Evolutionary conservation across 2,888 invertebrate species (phyloP).

Genomic region (Pollenia amentaria): DNA sequence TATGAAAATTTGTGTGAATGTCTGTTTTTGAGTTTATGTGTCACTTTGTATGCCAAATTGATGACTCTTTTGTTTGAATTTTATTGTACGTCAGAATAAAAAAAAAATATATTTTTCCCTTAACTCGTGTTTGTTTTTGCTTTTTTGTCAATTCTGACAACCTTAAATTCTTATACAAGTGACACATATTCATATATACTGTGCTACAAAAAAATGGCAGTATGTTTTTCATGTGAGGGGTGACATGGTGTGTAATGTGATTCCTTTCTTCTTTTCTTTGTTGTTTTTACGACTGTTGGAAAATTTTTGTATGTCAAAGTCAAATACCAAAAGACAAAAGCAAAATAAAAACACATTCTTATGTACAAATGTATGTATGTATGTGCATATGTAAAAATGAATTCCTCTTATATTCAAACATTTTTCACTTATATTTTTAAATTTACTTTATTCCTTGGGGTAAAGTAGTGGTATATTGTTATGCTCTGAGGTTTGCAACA

Average conservation of each 20-base stretch:
- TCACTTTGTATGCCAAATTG: slow-evolving; percentile 26
- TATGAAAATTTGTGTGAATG: neutral
- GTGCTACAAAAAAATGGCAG: neutral
- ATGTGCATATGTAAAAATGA: neutral
- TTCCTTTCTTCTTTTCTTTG: neutral
- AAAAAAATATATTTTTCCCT: neutral
- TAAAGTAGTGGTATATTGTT: slow-evolving; percentile 14
- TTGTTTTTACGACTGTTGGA: slow-evolving; percentile 11
- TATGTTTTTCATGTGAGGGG: neutral
- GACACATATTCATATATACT: neutral
- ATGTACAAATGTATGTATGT: no score
- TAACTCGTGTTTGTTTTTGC: neutral
- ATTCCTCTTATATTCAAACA: neutral
- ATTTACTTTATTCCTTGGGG: slow-evolving; percentile 29
- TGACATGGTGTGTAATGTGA: neutral
- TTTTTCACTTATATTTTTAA: slow-evolving; percentile 14
- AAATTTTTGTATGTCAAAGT: slow-evolving; percentile 47
- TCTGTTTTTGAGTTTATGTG: slow-evolving; percentile 2
- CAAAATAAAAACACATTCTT: neutral
- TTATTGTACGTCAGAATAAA: neutral
- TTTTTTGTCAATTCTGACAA: slow-evolving; percentile 55
- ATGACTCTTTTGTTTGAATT: slow-evolving; percentile 40
- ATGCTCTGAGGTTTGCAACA: slow-evolving; percentile 5
- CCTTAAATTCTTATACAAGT: slow-evolving; percentile 21
- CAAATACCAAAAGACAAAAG: slow-evolving; percentile 42